These are phyloP conservation scores for Montipora capitata DNA, from an alignment of 92 coral and sea anemone species.

Conservation along the genomic window DNA sequence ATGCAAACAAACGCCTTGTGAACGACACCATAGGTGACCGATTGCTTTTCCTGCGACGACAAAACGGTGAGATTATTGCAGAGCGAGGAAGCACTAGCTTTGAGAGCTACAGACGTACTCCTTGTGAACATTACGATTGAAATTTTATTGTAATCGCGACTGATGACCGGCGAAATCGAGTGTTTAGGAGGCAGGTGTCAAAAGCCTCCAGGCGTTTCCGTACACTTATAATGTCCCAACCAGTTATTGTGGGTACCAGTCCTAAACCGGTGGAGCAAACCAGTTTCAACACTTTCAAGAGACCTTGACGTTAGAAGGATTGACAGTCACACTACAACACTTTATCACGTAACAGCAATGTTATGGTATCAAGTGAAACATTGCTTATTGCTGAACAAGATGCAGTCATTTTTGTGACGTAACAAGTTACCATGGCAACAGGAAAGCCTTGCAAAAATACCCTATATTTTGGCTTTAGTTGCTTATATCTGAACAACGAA, in stretches of 20 bases:
- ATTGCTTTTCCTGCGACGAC: conserved; percentile 81
- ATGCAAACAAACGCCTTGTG: conserved; percentile 98
- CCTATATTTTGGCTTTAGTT: too few species aligned
- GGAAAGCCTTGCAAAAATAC: too few species aligned
- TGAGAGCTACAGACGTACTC: conserved; percentile 85
- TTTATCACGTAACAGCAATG: too few species aligned
- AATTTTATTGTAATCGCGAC: background rate
- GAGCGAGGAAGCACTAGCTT: conserved; percentile 94
- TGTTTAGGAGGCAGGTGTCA: conserved; percentile 32
- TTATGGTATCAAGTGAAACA: too few species aligned
- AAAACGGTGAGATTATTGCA: conserved; percentile 90
- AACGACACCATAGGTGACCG: conserved; percentile 88
- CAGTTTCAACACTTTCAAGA: too few species aligned
- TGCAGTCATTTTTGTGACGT: too few species aligned
- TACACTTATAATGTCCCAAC: too few species aligned
- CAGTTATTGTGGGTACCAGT: conserved; percentile 30
- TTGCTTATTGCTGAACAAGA: too few species aligned
- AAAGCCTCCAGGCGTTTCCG: conserved; percentile 32
- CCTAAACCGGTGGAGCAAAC: background rate
- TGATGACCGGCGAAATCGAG: background rate
- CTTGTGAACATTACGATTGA: conserved; percentile 81
- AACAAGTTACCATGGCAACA: too few species aligned
- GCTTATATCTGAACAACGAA: too few species aligned
- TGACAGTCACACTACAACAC: too few species aligned
- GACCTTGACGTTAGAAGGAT: too few species aligned